These are phyloP conservation scores for Boleophthalmus pectinirostris DNA, from an alignment of 2,113 vertebrate species.

Conservation along the genomic window DNA sequence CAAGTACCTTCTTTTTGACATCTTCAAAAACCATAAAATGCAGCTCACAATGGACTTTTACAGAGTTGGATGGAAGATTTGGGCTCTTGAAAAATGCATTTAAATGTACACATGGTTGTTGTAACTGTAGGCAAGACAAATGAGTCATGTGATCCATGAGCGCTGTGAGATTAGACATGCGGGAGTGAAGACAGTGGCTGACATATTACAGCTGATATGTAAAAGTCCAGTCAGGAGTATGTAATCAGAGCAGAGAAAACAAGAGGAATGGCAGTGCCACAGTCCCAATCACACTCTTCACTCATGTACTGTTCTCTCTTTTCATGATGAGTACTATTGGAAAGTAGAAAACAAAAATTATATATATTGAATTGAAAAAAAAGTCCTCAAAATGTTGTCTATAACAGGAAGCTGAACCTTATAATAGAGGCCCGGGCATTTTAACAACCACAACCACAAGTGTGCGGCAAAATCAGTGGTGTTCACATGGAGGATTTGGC, in stretches of 20 bases:
- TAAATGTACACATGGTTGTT: background rate
- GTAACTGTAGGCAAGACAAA: background rate
- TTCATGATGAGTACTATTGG: no score
- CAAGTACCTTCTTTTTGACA: background rate
- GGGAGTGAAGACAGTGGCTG: background rate
- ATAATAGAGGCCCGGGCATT: no score
- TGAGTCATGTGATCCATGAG: background rate
- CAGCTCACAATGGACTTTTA: no score
- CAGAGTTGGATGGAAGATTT: no score
- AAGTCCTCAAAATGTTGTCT: no score
- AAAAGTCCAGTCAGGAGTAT: background rate
- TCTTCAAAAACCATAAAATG: background rate
- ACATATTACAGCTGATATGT: background rate
- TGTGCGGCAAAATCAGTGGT: no score
- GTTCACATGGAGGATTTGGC: no score
- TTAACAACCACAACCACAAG: no score
- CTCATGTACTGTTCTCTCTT: background rate
- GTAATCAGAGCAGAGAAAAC: no score
- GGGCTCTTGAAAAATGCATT: background rate
- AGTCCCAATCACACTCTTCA: background rate
- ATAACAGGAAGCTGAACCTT: no score
- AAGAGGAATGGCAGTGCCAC: background rate
- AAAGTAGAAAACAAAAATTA: no score
- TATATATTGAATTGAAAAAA: no score
- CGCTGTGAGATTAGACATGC: slow-evolving; percentile 4